Evolutionary conservation across 2,888 invertebrate genomes (phyloP), one percentile per base, ranked within the genome.

Genomic region (Patella caerulea): DNA sequence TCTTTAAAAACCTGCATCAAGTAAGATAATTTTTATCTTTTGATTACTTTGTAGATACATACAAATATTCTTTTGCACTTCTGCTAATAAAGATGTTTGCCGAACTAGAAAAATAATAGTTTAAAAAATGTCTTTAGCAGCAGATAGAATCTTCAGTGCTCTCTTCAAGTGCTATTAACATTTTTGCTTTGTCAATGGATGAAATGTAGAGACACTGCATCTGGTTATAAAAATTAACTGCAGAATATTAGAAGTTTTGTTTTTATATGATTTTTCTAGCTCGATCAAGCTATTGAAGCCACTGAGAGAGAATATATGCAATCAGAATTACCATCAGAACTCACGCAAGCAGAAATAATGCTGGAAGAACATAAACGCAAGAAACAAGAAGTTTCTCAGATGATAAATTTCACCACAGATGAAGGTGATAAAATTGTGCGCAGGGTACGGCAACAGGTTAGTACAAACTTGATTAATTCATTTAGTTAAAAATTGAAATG

Each of bases 401-500:
- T 94, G 87, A 94, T 95, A 88, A 94, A 93, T 90, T 94, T 93
- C 87, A 93, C 95, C 59, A 93, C 94, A 87, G 93, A 93, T 82
- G 95, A 95, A 90, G 94, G 94, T 85, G 94, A 95, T 85, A 93
- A 94, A 88, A 93, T 95, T 80, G 94, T 95, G 74, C 92, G 93
- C 83, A 94, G 94, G 90, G 95, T 96, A 79, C 93, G 93, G 81
- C 94, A 94, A 87, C 94, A 95, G 92, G 93, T 93, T 84, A 81
- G 86, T 81, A 34, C 9, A 34, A 17, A 53, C n/a, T 71, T 19
- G 24, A 24, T 45, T 45, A 45, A 45, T 7, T 9, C 45, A 45
- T 45, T 45, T 45, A 9, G 9, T 4, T 45, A 45, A 45, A 9
- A 45, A 45, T 45, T 45, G 7, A 9, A 0, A 45, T 45, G 45